These are phyloP conservation scores for Callosobruchus maculatus DNA, from an alignment of 2,888 invertebrate genomes.

Conservation along the genomic window DNA sequence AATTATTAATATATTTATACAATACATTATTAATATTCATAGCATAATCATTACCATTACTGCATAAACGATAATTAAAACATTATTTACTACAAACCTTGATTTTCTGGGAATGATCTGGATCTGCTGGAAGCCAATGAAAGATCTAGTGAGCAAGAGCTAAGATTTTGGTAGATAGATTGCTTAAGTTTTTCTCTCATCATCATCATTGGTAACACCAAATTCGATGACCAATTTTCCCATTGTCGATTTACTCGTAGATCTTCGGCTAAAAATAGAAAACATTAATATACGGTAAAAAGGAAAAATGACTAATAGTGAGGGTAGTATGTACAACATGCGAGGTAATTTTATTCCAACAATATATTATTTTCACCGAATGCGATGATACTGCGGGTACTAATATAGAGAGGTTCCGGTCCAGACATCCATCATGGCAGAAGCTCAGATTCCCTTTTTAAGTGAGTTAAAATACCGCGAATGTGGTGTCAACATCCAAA, in stretches of 20 bases:
- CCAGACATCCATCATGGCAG: too few relatives aligned
- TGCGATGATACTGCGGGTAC: too few relatives aligned
- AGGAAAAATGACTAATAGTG: not conserved
- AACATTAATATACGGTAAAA: not conserved
- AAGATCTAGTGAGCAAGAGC: not conserved
- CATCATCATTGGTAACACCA: conserved; percentile 67
- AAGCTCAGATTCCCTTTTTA: too few relatives aligned
- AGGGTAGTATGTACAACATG: not conserved
- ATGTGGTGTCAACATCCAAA: too few relatives aligned
- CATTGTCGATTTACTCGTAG: not conserved
- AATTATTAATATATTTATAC: too few relatives aligned
- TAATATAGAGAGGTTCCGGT: too few relatives aligned
- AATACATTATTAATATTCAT: too few relatives aligned
- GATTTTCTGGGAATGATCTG: conserved; percentile 20
- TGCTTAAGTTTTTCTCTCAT: conserved; percentile 53
- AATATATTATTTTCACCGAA: too few relatives aligned
- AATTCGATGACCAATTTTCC: conserved; percentile 54
- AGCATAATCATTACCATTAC: too few relatives aligned
- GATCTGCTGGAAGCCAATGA: conserved; percentile 4
- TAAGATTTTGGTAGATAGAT: conserved; percentile 35
- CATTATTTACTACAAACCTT: conserved; percentile 3
- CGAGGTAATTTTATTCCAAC: not conserved
- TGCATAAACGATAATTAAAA: not conserved
- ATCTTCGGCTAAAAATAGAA: not conserved
- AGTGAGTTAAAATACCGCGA: too few relatives aligned